Evolutionary conservation across 2,888 invertebrate genomes (phyloP).

Genomic region (Rotaria magnacalcarata): DNA sequence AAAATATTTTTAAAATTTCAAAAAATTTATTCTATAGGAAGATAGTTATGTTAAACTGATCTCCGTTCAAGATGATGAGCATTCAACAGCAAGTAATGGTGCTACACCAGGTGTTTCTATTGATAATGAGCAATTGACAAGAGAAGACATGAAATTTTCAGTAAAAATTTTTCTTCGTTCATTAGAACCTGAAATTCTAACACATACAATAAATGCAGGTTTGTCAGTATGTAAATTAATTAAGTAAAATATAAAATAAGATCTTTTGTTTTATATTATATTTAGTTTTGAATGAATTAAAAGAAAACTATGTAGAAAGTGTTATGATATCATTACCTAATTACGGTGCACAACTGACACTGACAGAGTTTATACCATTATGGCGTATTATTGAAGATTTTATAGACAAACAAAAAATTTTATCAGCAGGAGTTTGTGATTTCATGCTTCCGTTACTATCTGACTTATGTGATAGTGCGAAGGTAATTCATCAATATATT

Average conservation of each 20-base stretch:
- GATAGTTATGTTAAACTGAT: not conserved
- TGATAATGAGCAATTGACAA: conserved; percentile 13
- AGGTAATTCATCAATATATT: conserved; percentile 56
- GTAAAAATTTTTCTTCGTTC: conserved; percentile 79
- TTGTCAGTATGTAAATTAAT: conserved; percentile 37
- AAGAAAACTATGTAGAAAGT: conserved; percentile 73
- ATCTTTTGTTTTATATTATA: conserved; percentile 49
- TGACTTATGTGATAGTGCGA: conserved; percentile 71
- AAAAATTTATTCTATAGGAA: not conserved
- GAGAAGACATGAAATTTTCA: conserved; percentile 45
- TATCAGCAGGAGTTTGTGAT: conserved; percentile 79
- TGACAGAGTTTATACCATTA: conserved; percentile 69
- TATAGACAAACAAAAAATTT: conserved; percentile 66
- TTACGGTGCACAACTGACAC: conserved; percentile 50
- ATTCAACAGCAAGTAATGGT: conserved; percentile 35
- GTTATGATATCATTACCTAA: conserved; percentile 71
- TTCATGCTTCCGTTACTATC: conserved; percentile 76
- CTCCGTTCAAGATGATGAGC: not conserved
- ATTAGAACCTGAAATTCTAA: conserved; percentile 66
- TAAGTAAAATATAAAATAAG: not conserved
- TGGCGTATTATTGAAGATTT: conserved; percentile 75
- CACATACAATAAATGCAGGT: conserved; percentile 73
- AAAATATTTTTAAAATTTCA: too few relatives aligned
- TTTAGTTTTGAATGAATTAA: conserved; percentile 70
- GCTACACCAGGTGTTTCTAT: conserved; percentile 49